Evolutionary conservation across 2,113 vertebrate species (phyloP).

Genomic region (Abramis brama): DNA sequence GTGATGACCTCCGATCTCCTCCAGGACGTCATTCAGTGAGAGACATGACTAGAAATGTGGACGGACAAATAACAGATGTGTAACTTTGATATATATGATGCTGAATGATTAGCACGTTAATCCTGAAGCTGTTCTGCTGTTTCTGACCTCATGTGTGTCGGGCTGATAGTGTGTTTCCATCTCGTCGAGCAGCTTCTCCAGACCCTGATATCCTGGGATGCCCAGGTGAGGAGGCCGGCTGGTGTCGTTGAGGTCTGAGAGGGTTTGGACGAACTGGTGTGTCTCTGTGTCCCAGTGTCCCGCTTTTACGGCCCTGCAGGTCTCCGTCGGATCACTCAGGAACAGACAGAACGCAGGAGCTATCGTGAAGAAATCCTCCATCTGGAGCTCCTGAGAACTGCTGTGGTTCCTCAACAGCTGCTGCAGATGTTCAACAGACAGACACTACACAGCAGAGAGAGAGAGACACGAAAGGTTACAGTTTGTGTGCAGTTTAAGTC

Average conservation of each 20-base stretch:
- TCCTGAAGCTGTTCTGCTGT: neutral
- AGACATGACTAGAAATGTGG: slow-evolving; percentile 64
- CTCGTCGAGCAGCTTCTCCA: slow-evolving; percentile 61
- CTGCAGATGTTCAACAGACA: slow-evolving; percentile 50
- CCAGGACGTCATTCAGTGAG: slow-evolving; percentile 65
- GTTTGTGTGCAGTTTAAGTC: neutral
- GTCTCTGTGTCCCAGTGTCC: slow-evolving; percentile 67
- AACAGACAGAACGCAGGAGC: slow-evolving; percentile 67
- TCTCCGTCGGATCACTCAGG: slow-evolving; percentile 62
- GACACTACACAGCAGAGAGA: slow-evolving; percentile 21
- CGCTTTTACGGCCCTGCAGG: slow-evolving; percentile 56
- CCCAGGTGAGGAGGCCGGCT: neutral
- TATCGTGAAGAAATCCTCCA: slow-evolving; percentile 66
- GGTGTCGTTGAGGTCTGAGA: slow-evolving; percentile 46
- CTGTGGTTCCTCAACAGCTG: slow-evolving; percentile 67
- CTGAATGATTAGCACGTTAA: neutral
- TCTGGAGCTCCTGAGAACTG: slow-evolving; percentile 30
- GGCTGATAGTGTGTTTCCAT: slow-evolving; percentile 66
- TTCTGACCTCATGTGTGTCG: slow-evolving; percentile 61
- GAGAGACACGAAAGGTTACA: neutral
- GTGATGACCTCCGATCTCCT: slow-evolving; percentile 50
- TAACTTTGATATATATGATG: too few relatives aligned
- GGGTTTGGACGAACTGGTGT: slow-evolving; percentile 61
- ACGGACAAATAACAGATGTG: neutral
- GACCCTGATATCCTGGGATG: neutral